Base-by-base conservation (phyloP, 1,140 invertebrate genomes). In the Caenorhabditis inopinata region DNA sequence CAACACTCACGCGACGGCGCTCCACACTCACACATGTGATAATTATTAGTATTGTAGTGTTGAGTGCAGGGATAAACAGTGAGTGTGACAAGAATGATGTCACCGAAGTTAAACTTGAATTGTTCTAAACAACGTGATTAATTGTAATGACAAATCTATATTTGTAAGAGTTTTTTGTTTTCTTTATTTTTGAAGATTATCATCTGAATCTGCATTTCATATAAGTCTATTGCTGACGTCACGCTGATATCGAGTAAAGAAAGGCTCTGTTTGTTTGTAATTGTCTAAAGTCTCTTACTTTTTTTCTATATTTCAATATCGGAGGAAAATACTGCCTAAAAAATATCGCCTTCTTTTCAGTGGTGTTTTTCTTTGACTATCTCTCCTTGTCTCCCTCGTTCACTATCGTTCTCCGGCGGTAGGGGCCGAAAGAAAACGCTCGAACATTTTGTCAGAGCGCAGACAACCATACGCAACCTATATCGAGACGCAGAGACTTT, bases 391-490 rank as follows among this genome's bases (percentile, higher is more conserved):
- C 16, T n/a, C 58, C 38, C 58, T 68, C 32, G n/a, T 68, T 68
- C 32, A 42, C 58, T 38, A 32, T 42, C 38, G 38, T 68, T 18
- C 58, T 68, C 11, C 23, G 32, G 58, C 58, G 16, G 58, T 68
- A 42, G 58, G 58, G 58, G 32, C 25, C 58, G 32, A 68, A 32
- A 38, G 58, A 68, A 68, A 42, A 32, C 58, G 58, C 58, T 68
- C 29, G 58, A 68, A 68, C 58, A 68, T 68, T 68, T 68, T 0
- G 58, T 14, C n/a, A 68, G 58, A 68, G 58, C n/a, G 58, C 58
- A 18, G 58, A 68, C 32, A 38, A 9, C n/a, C 32, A 68, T 29
- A 21, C 29, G 38, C 12, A 38, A 14, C 14, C 14, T 7, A 14
- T 5, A 5, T 11, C 6, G n/a, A 68, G 58, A 68, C 29, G 11